A percentile compares a stretch with the other conserved stretches of the same genome.
phyloP scores from a whole-genome alignment of 1,140 invertebrate genomes.

The Heliconius hewitsoni region DNA sequence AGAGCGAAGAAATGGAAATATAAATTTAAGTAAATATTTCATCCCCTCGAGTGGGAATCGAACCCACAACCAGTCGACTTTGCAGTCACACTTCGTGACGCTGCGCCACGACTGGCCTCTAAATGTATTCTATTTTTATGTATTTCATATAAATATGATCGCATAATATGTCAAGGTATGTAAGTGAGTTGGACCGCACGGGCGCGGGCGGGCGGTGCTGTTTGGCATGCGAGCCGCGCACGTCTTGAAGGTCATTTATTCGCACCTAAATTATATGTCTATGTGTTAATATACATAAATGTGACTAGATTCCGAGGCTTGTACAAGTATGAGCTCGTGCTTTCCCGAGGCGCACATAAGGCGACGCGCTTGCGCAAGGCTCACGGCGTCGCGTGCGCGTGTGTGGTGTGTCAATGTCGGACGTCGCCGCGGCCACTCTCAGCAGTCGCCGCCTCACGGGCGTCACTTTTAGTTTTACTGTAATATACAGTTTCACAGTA shows the following conservation, averaged over 20 bases:
- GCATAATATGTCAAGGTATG: background rate
- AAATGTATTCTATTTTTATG: background rate
- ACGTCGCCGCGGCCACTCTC: background rate
- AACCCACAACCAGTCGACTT: no score
- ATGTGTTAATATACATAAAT: background rate
- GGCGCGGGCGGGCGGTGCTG: background rate
- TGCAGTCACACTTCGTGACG: no score
- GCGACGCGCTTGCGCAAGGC: conserved; percentile 6
- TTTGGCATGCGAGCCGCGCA: conserved; percentile 17
- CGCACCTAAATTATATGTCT: background rate
- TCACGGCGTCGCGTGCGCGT: conserved; percentile 2
- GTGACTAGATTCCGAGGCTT: background rate
- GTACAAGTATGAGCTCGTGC: background rate
- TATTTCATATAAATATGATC: background rate
- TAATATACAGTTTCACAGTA: conserved; percentile 1
- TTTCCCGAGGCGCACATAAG: background rate
- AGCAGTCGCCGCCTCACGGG: conserved; percentile 1
- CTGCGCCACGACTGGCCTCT: no score
- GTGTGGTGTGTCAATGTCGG: conserved; percentile 25
- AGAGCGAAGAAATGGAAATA: no score
- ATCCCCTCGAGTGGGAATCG: no score
- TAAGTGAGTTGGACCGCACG: background rate
- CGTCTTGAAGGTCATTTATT: conserved; percentile 19
- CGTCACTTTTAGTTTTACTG: conserved; percentile 16
- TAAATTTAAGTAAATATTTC: no score